phyloP scores from a whole-genome alignment of 2,113 vertebrate genomes.

The Cynoglossus semilaevis region DNA sequence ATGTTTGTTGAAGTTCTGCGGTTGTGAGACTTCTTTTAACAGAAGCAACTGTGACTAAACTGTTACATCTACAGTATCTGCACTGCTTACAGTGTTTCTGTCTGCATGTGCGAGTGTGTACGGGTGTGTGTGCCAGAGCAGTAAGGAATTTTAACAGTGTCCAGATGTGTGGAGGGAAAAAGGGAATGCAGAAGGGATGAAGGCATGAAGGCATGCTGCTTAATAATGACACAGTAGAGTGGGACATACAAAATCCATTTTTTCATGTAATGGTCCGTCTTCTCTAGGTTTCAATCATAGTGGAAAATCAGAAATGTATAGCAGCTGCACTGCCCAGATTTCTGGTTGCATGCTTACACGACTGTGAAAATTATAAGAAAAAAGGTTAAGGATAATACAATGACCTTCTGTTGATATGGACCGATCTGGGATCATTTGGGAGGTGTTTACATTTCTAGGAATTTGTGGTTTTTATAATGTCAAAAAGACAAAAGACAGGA shows the following conservation, averaged over 20 bases:
- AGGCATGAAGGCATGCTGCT: slow-evolving; percentile 35
- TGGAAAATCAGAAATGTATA: slow-evolving; percentile 4
- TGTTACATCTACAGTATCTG: slow-evolving; percentile 16
- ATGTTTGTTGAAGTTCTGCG: slow-evolving; percentile 6
- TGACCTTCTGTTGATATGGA: no score
- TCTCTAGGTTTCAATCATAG: slow-evolving; percentile 8
- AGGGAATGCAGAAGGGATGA: slow-evolving; percentile 27
- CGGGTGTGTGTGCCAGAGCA: slow-evolving; percentile 22
- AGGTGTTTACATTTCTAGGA: no score
- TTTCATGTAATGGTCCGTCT: slow-evolving; percentile 43
- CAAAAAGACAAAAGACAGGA: no score
- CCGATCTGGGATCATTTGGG: no score
- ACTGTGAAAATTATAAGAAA: neutral
- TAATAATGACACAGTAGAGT: slow-evolving; percentile 46
- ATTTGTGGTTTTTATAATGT: no score
- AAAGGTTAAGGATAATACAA: neutral
- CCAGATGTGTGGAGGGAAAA: slow-evolving; percentile 59
- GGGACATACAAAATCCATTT: slow-evolving; percentile 43
- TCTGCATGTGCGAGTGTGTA: slow-evolving; percentile 19
- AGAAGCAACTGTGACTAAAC: slow-evolving; percentile 6
- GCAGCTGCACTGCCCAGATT: neutral
- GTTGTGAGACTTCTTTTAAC: slow-evolving; percentile 4
- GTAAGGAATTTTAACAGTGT: slow-evolving; percentile 71
- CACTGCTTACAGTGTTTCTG: slow-evolving; percentile 1
- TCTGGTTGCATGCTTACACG: neutral